phyloP scores from a whole-genome alignment of 2,888 invertebrate species.

The Himalopsyche anomala region DNA sequence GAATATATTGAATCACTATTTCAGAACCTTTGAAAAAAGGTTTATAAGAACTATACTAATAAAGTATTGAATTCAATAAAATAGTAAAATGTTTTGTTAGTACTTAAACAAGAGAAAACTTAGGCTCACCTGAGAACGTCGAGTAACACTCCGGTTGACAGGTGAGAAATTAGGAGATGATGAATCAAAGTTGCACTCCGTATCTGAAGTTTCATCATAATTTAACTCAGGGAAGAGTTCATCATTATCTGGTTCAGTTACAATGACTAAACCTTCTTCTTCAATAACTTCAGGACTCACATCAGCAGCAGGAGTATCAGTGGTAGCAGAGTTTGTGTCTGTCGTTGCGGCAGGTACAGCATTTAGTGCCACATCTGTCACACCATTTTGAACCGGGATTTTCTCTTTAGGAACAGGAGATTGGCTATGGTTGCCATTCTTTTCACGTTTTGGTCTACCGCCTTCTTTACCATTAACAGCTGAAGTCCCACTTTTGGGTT shows the following conservation, averaged over 20 bases:
- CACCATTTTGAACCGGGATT: conserved; percentile 67
- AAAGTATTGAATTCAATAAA: too few species aligned
- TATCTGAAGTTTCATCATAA: conserved; percentile 73
- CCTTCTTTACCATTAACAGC: conserved; percentile 20
- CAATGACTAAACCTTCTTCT: conserved; percentile 58
- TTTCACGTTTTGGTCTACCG: conserved; percentile 65
- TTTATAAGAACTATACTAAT: too few species aligned
- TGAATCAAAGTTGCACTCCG: conserved; percentile 65
- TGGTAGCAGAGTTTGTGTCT: neutral
- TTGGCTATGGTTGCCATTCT: conserved; percentile 68
- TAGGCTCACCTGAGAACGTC: conserved; percentile 72
- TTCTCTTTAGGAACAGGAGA: conserved; percentile 35
- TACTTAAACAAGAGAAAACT: neutral
- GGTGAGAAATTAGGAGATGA: conserved; percentile 65
- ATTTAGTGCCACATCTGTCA: conserved; percentile 67
- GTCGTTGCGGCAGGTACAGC: conserved; percentile 66
- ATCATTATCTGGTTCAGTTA: conserved; percentile 68
- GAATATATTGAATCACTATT: too few species aligned
- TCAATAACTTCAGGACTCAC: conserved; percentile 56
- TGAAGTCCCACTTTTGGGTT: conserved; percentile 13
- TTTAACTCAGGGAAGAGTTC: conserved; percentile 75
- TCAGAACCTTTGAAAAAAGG: too few species aligned
- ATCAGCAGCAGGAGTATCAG: conserved; percentile 24
- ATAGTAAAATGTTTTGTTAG: neutral
- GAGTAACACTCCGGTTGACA: conserved; percentile 70